Evolutionary conservation across 2,888 invertebrate genomes (phyloP), one percentile per base, ranked within the genome.

Genomic region (Cabera pusaria): DNA sequence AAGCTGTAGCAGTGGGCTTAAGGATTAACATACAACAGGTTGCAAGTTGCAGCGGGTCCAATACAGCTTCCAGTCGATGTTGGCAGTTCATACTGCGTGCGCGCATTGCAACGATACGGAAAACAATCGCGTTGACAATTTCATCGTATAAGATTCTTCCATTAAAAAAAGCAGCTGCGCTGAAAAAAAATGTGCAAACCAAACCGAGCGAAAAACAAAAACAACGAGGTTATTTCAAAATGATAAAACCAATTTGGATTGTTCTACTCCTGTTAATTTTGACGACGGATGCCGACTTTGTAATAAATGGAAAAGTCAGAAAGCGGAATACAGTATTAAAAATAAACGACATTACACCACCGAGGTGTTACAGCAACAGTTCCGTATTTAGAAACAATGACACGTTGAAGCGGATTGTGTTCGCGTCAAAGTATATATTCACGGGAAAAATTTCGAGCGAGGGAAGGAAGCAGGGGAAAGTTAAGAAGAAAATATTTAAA

Each of bases 391-490:
- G 76, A 72, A 79, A 82, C 72, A 77, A 79, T 70, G 75, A 76
- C 52, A 72, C 77, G 46, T 66, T 87, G 53, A 72, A 66, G 58
- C 73, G 72, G 51, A 68, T 84, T 55, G 83, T 86, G 57, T 59
- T 66, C 40, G 64, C 73, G 36, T 86, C 90, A 11, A 80, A 82
- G 60, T 87, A 79, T 56, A 85, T 90, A 72, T 88, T 90, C 56
- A 88, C 88, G 10, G 90, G 88, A 31, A 90, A 90, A 83, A 85
- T 90, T 59, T 81, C 84, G 24, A 74, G 73, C 55, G 75, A 79
- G 41, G 69, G 70, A 46, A 76, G 71, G 36, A 78, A 67, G 9
- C 68, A 72, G 36, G 74, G 74, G 40, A 76, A 73, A 60, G 64
- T 57, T 38, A 78, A 67, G 54, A 68, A 61, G 40, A 77, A 72